Base-by-base conservation (phyloP, 2,888 invertebrate genomes). In the Standfussiana lucernea region DNA sequence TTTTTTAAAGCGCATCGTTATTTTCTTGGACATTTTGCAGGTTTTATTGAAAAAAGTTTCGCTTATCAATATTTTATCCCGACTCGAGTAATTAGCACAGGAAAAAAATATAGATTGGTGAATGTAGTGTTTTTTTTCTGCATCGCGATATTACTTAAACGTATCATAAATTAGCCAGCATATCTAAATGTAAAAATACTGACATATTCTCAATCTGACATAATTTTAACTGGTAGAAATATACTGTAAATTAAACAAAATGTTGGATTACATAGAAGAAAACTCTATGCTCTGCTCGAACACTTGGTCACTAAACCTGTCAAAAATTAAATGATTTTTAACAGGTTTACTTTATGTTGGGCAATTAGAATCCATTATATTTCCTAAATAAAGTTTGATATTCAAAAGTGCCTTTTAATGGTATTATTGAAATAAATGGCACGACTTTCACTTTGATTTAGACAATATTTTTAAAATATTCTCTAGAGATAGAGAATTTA, bases 21-120 rank as follows among this genome's bases (percentile, higher is more conserved):
- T 72, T 4, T 65, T 11, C 24, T 15, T n/a, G 56, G 15, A 32
- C 11, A 37, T n/a, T n/a, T 47, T 62, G 47, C 42, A 62, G 32
- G 56, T 85, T 82, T 82, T 72, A 75, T n/a, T 28, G 53, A 75
- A 74, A 64, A 75, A 69, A 11, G 5, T 62, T 75, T 56, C 69
- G 47, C 65, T 64, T 18, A 15, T 64, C 1, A 47, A 56, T 72
- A 45, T 42, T 45, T 68, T 56, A 21, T 62, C 28, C 10, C 11
- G 13, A 62, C 45, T 59, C 3, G 0, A 73, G 3, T 18, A 40
- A 4, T 40, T 1, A 10, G n/a, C 8, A 40, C 13, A 21, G 28
- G 74, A 28, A 21, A 21, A 32, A 47, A 28, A 21, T 6, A 45
- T 0, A 42, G 2, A 42, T 35, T 1, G 8, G 13, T 10, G 13